Conservation (phyloP, 53 echinoderm and acorn worm species). For the Mesocentrotus franciscanus region DNA sequence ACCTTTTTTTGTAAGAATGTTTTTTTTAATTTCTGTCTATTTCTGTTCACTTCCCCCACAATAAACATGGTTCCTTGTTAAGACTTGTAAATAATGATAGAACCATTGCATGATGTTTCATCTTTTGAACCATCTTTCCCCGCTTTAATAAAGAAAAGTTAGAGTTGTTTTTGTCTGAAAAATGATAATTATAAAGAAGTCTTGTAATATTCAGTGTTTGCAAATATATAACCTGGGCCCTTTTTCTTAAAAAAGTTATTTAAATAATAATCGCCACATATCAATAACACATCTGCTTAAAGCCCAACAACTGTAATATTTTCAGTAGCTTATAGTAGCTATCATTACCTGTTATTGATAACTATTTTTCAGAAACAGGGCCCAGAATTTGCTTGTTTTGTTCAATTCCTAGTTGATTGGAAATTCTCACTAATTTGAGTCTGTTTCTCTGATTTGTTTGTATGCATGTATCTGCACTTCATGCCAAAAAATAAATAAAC, state of each 20-base stretch:
- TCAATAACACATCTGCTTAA: no score
- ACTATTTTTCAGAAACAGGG: not conserved
- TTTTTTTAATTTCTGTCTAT: not conserved
- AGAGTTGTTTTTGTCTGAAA: no score
- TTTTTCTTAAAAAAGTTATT: no score
- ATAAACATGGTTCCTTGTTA: not conserved
- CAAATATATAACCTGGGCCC: not conserved
- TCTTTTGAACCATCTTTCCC: no score
- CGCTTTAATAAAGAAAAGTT: no score
- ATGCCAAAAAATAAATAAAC: slow-evolving; percentile 44
- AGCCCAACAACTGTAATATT: no score
- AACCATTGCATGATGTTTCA: not conserved
- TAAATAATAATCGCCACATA: no score
- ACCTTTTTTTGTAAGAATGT: not conserved
- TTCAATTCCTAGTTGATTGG: not conserved
- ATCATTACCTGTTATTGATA: no score
- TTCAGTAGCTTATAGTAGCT: not conserved
- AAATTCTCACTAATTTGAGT: not conserved
- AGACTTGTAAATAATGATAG: not conserved
- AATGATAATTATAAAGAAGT: no score
- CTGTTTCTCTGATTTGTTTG: not conserved
- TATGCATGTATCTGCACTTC: slow-evolving; percentile 38
- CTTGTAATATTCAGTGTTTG: not conserved
- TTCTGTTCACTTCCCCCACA: not conserved
- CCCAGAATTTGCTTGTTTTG: not conserved